These are phyloP conservation scores for Semotilus atromaculatus DNA, from an alignment of 2,797 vertebrate species.

Conservation along the genomic window DNA sequence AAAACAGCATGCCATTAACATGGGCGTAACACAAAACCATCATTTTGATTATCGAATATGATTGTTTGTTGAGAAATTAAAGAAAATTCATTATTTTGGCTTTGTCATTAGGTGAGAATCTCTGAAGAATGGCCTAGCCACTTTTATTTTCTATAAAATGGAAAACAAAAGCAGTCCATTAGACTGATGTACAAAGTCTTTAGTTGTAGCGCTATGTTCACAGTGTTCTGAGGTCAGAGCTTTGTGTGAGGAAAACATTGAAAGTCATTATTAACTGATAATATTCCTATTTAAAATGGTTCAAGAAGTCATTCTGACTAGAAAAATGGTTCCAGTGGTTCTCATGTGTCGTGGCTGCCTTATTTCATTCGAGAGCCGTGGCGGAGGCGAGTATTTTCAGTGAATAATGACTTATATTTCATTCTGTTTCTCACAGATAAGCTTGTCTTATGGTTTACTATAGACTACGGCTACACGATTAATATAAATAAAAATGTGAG, in stretches of 20 bases:
- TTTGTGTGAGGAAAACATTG: neutral
- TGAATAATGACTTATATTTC: neutral
- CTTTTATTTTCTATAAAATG: neutral
- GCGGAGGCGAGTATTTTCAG: neutral
- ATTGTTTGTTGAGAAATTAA: conserved; percentile 16
- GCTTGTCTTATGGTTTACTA: neutral
- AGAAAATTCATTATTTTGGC: conserved; percentile 40
- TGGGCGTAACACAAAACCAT: neutral
- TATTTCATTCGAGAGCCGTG: neutral
- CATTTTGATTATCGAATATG: neutral
- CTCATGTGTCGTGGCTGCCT: neutral
- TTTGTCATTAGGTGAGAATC: neutral
- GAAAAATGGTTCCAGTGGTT: neutral
- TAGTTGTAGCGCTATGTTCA: neutral
- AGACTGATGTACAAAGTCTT: neutral
- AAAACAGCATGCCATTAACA: conserved; percentile 15
- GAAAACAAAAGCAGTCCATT: neutral
- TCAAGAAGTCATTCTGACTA: neutral
- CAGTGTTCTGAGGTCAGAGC: neutral
- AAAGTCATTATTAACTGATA: neutral
- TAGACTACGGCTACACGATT: neutral
- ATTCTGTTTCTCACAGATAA: neutral
- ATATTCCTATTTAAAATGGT: neutral
- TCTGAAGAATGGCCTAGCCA: neutral
- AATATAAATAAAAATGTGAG: neutral